Conservation (phyloP, 2,797 vertebrate species). For the Spinibarbus caldwelli region DNA sequence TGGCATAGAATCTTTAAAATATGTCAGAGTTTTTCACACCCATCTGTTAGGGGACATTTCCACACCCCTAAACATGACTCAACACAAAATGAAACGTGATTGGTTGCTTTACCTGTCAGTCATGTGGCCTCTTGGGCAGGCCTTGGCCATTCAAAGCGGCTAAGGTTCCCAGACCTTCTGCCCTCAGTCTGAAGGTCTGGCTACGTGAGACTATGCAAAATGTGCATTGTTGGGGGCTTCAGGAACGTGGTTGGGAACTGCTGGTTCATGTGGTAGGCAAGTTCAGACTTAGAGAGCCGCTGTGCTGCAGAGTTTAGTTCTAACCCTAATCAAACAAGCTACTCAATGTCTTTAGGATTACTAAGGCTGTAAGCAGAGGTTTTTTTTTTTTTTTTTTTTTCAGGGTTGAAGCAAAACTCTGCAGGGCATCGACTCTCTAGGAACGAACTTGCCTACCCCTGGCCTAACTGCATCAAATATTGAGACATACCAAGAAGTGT, state of each 20-base stretch:
- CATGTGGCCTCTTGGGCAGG: no score
- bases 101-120: no score
- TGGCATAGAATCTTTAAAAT: no score
- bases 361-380: neutral
- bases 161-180: neutral
- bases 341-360: neutral
- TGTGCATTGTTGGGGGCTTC: neutral
- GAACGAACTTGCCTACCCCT: neutral
- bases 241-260: neutral
- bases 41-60: no score
- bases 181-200: neutral
- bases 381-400: neutral
- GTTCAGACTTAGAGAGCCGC: neutral
- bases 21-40: no score
- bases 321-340: neutral
- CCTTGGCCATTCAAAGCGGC: neutral
- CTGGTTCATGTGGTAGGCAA: neutral
- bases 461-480: neutral
- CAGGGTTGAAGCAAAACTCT: neutral
- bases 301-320: neutral
- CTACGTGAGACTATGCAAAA: neutral
- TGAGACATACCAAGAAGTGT: constrained; percentile 56
- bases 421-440: neutral
- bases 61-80: no score
- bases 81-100: no score